Conservation (phyloP, 1,140 invertebrate species). For the Eciton burchellii region DNA sequence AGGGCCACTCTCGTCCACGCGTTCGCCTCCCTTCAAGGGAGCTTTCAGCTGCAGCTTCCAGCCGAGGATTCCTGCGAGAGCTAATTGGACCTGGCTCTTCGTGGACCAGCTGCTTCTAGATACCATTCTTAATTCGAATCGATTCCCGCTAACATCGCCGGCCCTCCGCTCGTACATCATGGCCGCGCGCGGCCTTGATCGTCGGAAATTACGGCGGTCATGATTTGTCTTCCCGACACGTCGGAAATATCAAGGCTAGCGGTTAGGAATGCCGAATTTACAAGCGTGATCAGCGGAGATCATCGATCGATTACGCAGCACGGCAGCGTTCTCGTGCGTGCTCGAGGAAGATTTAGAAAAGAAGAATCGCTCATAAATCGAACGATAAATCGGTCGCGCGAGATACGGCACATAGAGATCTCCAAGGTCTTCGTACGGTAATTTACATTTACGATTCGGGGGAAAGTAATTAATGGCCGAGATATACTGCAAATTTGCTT, state of each 20-base stretch:
- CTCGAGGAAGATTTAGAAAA: background rate
- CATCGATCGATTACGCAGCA: slow-evolving; percentile 9
- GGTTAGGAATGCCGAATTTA: slow-evolving; percentile 57
- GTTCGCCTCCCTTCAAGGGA: slow-evolving; percentile 4
- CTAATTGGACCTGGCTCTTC: slow-evolving; percentile 66
- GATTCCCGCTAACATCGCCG: slow-evolving; percentile 65
- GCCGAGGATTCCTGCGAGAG: slow-evolving; percentile 36
- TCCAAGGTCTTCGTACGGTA: background rate
- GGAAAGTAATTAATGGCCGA: slow-evolving; percentile 25
- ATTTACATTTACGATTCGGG: background rate
- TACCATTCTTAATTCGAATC: slow-evolving; percentile 69
- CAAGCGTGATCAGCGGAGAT: background rate
- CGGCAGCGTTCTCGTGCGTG: background rate
- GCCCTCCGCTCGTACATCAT: slow-evolving; percentile 58
- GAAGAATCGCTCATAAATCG: background rate
- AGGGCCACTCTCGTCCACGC: slow-evolving; percentile 36
- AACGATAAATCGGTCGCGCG: slow-evolving; percentile 12
- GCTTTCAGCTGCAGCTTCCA: slow-evolving; percentile 51
- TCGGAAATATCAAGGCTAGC: background rate
- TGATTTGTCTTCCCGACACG: slow-evolving; percentile 70
- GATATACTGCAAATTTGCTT: background rate
- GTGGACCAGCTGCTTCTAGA: slow-evolving; percentile 63
- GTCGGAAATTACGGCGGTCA: slow-evolving; percentile 63
- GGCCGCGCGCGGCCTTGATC: slow-evolving; percentile 52
- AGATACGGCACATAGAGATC: background rate